phyloP scores from a whole-genome alignment of 2,113 vertebrate species.

The Fregata magnificens region DNA sequence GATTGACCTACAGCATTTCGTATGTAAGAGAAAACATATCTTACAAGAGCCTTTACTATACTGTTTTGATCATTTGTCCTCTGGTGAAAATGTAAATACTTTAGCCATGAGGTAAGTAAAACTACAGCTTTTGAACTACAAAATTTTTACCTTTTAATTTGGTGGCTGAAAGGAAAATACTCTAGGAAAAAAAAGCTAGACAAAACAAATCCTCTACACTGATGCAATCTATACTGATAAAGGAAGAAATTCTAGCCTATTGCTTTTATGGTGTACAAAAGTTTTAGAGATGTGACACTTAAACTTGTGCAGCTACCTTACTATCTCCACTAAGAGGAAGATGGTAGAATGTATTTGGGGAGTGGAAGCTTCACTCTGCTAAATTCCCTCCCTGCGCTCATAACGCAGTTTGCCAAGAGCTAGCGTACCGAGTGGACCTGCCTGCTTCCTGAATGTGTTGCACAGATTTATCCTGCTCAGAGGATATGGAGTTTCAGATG shows the following conservation, averaged over 20 bases:
- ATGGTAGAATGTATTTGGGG: background rate
- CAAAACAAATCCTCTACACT: background rate
- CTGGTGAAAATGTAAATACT: background rate
- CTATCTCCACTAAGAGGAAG: background rate
- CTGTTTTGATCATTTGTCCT: background rate
- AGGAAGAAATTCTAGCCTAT: background rate
- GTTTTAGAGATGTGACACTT: background rate
- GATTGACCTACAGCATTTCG: background rate
- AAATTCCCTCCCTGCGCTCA: background rate
- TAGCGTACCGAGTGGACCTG: fast-evolving
- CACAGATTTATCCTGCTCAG: background rate
- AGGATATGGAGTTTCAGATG: background rate
- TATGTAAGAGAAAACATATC: background rate
- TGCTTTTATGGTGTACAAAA: background rate
- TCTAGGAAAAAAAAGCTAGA: background rate
- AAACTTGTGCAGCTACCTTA: background rate
- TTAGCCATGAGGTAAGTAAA: background rate
- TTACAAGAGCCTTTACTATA: background rate
- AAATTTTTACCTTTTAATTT: background rate
- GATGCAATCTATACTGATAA: no score
- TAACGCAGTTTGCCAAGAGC: background rate
- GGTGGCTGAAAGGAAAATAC: background rate
- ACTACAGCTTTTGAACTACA: background rate
- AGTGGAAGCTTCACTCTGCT: background rate
- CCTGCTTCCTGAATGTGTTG: fast-evolving